Base-by-base conservation (phyloP, 2,797 vertebrate species). In the Rhynchotus rufescens region DNA sequence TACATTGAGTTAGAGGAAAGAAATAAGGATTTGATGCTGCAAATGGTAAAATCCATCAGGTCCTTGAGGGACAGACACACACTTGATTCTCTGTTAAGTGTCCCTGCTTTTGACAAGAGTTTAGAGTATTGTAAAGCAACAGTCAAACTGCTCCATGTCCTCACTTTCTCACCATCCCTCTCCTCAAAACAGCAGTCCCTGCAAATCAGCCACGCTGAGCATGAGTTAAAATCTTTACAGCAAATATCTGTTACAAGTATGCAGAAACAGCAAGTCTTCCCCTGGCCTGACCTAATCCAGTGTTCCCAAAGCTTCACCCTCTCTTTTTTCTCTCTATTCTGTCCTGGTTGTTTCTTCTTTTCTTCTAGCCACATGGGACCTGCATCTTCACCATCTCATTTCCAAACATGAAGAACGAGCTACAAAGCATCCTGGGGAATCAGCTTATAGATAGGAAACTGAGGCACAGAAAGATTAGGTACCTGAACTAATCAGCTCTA, bases 21-120 rank as follows among this genome's bases (percentile, higher is more conserved):
- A 88, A 95, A 80, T 45, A 80, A 88, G 72, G 20, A 32, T 47
- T 80, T 88, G 88, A 44, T 45, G 64, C 76, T 73, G 21, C 47
- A 91, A 69, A 83, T 34, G 80, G 81, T 87, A 87, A 94, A 90
- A 95, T 30, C 77, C 21, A 2, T 79, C 76, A 76, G 74, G 73
- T 66, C 34, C 76, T 57, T 69, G 76, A 87, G 15, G 15, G 11
- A 74, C 5, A 87, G 7, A 7, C 51, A 82, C 25, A 72, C 65
- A 36, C 73, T 65, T 61, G 20, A 78, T 65, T 65, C 16, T 75
- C 17, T 72, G 25, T 72, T 71, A 87, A 83, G 73, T 80, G 72
- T 45, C 21, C 6, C 21, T 45, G 40, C 22, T 86, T 92, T 86
- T 65, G 74, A 16, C 25, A 74, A 88, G 72, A 52, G n/a, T 44